Conservation (phyloP, 1,140 invertebrate genomes). For the Amyelois transitella region DNA sequence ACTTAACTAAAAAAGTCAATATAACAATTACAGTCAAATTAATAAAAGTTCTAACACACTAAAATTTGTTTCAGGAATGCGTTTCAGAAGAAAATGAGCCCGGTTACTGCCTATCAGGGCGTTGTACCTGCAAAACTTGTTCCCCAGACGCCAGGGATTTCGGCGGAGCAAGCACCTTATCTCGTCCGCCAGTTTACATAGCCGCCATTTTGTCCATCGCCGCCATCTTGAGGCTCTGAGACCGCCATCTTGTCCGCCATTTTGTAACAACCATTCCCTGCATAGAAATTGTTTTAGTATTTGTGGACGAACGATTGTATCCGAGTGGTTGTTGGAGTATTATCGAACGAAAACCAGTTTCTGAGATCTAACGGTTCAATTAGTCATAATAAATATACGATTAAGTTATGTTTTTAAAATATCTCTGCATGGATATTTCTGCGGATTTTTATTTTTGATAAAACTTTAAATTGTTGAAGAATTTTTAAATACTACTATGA, state of each 20-base stretch:
- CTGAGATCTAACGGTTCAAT: not conserved
- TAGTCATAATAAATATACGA: not conserved
- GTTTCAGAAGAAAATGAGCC: slow-evolving; percentile 64
- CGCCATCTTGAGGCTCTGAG: slow-evolving; percentile 46
- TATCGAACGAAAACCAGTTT: not conserved
- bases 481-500: too few species aligned
- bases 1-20: too few species aligned
- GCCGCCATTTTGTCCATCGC: slow-evolving; percentile 43
- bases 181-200: slow-evolving; percentile 27
- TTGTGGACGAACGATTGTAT: not conserved
- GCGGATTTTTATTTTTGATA: not conserved
- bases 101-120: slow-evolving; percentile 57
- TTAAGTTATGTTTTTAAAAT: not conserved
- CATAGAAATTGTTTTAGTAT: not conserved
- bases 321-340: not conserved
- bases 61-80: slow-evolving; percentile 48
- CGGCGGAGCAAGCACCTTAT: slow-evolving; percentile 38
- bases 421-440: not conserved
- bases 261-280: not conserved
- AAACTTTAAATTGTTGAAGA: too few species aligned
- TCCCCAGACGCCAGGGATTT: slow-evolving; percentile 55
- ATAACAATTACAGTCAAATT: not conserved
- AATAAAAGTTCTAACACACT: not conserved
- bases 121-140: slow-evolving; percentile 68
- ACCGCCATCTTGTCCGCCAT: slow-evolving; percentile 8